A percentile compares a stretch with the other conserved stretches of the same genome.
Conservation (phyloP, 2,888 invertebrate genomes). For the Diploptera punctata region DNA sequence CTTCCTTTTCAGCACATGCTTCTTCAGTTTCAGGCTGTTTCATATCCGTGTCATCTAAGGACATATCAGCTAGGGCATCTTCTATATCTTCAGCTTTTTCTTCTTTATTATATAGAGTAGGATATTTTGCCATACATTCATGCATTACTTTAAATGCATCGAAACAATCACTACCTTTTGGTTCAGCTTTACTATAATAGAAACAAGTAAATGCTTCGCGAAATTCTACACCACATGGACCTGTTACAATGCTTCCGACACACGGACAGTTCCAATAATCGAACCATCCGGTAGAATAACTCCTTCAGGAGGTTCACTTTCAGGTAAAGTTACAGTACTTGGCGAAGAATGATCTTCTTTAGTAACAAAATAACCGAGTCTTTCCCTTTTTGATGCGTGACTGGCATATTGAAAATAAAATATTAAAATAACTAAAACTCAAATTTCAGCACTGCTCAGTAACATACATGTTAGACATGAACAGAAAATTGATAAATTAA, state of each 20-base stretch:
- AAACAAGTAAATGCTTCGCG: conserved; percentile 95
- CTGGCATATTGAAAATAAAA: conserved; percentile 45
- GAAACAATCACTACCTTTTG: conserved; percentile 93
- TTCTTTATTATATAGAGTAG: conserved; percentile 79
- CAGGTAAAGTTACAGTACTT: conserved; percentile 72
- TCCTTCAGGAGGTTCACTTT: conserved; percentile 78
- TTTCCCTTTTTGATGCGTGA: conserved; percentile 64
- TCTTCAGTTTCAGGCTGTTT: too few relatives aligned
- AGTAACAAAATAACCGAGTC: conserved; percentile 85
- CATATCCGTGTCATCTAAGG: too few relatives aligned
- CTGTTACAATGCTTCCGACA: conserved; percentile 96
- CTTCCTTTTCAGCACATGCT: too few relatives aligned
- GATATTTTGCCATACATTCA: conserved; percentile 86
- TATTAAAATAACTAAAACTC: background rate
- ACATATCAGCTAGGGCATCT: too few relatives aligned
- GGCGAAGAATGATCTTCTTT: conserved; percentile 79
- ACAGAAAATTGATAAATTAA: background rate
- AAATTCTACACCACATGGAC: conserved; percentile 94
- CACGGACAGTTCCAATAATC: conserved; percentile 97
- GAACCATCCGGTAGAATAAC: conserved; percentile 83
- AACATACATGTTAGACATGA: background rate
- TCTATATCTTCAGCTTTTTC: conserved; percentile 66
- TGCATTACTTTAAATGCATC: conserved; percentile 92
- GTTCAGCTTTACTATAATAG: conserved; percentile 87
- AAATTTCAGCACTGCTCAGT: background rate